Evolutionary conservation across 1,140 invertebrate species (phyloP), one percentile per base, ranked within the genome.

Genomic region (Lepidotrigona ventralis): DNA sequence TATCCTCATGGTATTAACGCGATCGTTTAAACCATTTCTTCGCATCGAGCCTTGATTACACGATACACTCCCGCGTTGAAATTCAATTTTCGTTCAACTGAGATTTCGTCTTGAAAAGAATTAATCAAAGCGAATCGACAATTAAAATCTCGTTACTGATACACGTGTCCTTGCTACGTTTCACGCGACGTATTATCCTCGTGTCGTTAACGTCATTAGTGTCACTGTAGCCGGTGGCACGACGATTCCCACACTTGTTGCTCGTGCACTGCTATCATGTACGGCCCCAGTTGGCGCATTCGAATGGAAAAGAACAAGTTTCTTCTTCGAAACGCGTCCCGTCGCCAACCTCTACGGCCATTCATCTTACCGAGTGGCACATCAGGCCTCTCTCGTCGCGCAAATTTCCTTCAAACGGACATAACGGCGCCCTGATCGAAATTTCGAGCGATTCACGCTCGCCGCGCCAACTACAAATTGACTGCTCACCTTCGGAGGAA

Each of bases 231-330:
- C 26, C 60, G 85, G 74, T 29, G 26, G 51, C 60, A 71, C 74
- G 84, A 80, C 72, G 58, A 74, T 87, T 88, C 86, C 78, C 86
- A 88, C 80, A 83, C 73, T 81, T 64, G 83, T 86, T 81, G 79
- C 39, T 29, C 60, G 26, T 74, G 54, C 12, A 53, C 46, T 53
- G 39, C 23, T 46, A 53, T 46, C 72, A 12, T 51, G 60, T 56
- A 54, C 78, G 60, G 77, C 71, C 63, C 68, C 56, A 15, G 74
- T 70, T 76, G 15, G 63, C 29, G 76, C 78, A 54, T 53, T 66
- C 73, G 68, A 11, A 76, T 66, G 85, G 66, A 82, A 71, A 79
- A 39, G 46, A 85, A 69, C 51, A 39, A 19, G 60, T 66, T 71
- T 29, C 71, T 71, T 29, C 71, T 66, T 74, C 75, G 39, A 85